Evolutionary conservation across 2,888 invertebrate genomes (phyloP), one percentile per base, ranked within the genome.

Genomic region (Pristionchus exspectatus): DNA sequence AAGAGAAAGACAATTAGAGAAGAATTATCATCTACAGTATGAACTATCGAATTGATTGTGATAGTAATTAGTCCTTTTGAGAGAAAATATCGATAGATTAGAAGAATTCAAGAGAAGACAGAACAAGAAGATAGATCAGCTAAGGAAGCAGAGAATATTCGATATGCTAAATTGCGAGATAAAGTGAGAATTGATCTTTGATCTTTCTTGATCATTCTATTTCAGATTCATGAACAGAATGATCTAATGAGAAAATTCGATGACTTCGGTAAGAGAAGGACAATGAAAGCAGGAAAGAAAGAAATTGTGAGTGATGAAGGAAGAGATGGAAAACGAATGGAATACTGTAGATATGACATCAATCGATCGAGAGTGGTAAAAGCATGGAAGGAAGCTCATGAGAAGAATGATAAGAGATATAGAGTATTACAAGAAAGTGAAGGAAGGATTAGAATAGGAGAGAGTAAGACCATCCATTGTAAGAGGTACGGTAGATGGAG

Each of bases 51-150:
- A 2, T 7, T 59, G 63, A 63, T 3, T 83, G 30, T n/a, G 54
- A 24, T 50, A 83, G 27, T 38, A 18, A 66, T 21, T 2, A 84
- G 4, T 56, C 33, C 2, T 56, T 91, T 90, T 85, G 69, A 93
- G 93, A 85, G 90, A 91, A 83, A 91, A 92, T 24, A 92, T 93
- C 18, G 90, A 91, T 83, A 90, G 90, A 84, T 66, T 94, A 90
- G 93, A 93, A 83, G 91, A 92, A 69, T 94, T 93, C 92, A 93
- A 93, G 89, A 90, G 89, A 44, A 89, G 92, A 21, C 92, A 92
- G 90, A 88, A 18, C 91, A 93, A 54, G 92, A 91, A 21, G 92
- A 93, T 77, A 87, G 81, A 83, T 89, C 90, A 18, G 91, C 91
- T 83, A 90, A 91, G 18, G 91, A 91, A 24, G 66, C 87, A 86